A percentile compares a stretch with the other conserved stretches of the same genome.
phyloP scores from a whole-genome alignment of 2,113 vertebrate species.

The Catharus minimus region DNA sequence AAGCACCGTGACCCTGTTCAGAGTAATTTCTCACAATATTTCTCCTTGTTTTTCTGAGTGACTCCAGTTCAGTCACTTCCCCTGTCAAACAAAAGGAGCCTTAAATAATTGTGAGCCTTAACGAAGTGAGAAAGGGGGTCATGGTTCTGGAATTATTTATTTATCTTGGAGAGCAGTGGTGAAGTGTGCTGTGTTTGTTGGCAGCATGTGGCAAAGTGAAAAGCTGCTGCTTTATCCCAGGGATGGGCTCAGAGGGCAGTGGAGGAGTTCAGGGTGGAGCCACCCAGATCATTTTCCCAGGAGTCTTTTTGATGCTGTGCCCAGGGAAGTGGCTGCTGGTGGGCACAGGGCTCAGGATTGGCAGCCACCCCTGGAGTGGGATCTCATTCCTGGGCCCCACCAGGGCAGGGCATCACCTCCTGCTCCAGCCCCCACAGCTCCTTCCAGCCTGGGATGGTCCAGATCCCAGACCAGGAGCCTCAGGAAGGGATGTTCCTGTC shows the following conservation, averaged over 20 bases:
- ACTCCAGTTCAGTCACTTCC: neutral
- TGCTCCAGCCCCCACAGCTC: neutral
- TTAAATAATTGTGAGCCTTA: constrained; percentile 15
- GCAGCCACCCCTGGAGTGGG: neutral
- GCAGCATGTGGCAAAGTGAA: neutral
- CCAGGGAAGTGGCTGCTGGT: neutral
- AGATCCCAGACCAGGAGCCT: neutral
- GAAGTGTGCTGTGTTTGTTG: neutral
- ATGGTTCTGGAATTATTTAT: neutral
- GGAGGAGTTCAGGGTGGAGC: neutral
- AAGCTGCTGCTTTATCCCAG: neutral
- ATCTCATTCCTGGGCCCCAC: neutral
- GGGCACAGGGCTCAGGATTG: neutral
- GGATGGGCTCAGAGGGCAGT: neutral
- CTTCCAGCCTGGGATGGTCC: no score
- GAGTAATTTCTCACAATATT: neutral
- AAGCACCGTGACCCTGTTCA: neutral
- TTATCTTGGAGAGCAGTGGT: neutral
- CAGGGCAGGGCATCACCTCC: neutral
- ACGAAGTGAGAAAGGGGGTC: neutral
- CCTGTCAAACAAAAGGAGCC: neutral
- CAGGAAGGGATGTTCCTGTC: neutral
- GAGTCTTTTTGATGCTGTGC: neutral
- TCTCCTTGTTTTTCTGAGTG: neutral
- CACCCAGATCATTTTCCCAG: neutral